These are phyloP conservation scores for Zophobas atratus DNA, from an alignment of 1,140 invertebrate species.

Conservation along the genomic window DNA sequence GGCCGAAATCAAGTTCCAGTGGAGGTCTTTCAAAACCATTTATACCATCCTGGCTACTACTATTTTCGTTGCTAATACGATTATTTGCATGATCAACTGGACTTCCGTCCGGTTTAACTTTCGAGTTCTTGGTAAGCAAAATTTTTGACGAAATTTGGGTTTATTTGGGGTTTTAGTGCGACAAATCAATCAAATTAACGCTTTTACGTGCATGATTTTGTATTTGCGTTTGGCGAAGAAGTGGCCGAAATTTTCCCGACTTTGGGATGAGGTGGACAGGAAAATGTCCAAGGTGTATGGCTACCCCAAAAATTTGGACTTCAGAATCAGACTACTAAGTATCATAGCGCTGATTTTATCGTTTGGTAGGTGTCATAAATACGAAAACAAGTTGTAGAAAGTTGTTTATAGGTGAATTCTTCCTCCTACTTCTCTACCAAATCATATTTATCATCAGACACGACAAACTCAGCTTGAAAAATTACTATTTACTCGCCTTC, in stretches of 20 bases:
- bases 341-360: too few species aligned
- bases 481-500: background rate
- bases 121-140: background rate
- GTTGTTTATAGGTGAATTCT: background rate
- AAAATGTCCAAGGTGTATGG: constrained; percentile 9
- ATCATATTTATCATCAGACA: background rate
- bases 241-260: constrained; percentile 4
- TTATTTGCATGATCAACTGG: background rate
- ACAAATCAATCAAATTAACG: background rate
- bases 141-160: background rate
- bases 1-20: background rate
- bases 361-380: background rate
- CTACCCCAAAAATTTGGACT: constrained; percentile 11
- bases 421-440: background rate
- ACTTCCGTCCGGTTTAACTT: background rate
- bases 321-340: background rate
- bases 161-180: background rate
- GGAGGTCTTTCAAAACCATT: background rate
- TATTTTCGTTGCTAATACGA: background rate
- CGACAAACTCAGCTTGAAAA: background rate
- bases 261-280: background rate
- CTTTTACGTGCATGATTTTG: background rate
- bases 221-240: background rate
- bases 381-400: background rate
- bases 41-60: background rate